Evolutionary conservation across 2,113 vertebrate genomes (phyloP), one percentile per base, ranked within the genome.

Genomic region (Sterna hirundo): DNA sequence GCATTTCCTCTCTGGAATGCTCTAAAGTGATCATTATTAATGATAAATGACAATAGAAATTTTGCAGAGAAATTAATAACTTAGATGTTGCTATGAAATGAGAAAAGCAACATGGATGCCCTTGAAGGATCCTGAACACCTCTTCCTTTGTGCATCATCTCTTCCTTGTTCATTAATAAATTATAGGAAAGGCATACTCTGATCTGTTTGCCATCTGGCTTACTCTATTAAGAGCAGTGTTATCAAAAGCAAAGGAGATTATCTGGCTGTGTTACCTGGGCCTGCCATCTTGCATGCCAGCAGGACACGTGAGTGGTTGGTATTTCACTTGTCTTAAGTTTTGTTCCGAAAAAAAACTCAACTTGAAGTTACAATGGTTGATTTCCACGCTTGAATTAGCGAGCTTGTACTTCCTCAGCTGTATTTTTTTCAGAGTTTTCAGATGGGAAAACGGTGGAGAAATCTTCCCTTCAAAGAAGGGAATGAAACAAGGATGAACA

Each of bases 61-160:
- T 85, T 87, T 83, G 23, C 40, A 60, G 83, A 42, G 49, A 70
- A 88, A 92, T 97, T 51, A 94, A 70, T 85, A 85, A 57, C 74
- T 76, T 76, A 27, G 22, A 9, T 46, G 54, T 69, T 55, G 44
- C 36, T 90, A 26, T 79, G 70, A 79, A 91, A 85, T 64, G 61
- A 80, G 69, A 78, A 55, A 55, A 84, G 65, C 81, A 87, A 29
- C 5, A 34, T 72, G 91, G 86, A 38, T 87, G 77, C 66, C 83
- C 89, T 89, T 91, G 81, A 89, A 95, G 81, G 77, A n/a, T 29
- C 2, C 74, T 25, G 58, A 91, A 3, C 23, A 57, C 58, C 26
- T 54, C 55, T 51, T 46, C 22, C 38, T 71, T 36, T 17, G 74
- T 0, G 1, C 46, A 29, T 78, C n/a, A 19, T 51, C 77, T 81